A percentile compares a stretch with the other conserved stretches of the same genome.
Conservation (phyloP, 2,888 invertebrate species). For the Mythimna pallens region DNA sequence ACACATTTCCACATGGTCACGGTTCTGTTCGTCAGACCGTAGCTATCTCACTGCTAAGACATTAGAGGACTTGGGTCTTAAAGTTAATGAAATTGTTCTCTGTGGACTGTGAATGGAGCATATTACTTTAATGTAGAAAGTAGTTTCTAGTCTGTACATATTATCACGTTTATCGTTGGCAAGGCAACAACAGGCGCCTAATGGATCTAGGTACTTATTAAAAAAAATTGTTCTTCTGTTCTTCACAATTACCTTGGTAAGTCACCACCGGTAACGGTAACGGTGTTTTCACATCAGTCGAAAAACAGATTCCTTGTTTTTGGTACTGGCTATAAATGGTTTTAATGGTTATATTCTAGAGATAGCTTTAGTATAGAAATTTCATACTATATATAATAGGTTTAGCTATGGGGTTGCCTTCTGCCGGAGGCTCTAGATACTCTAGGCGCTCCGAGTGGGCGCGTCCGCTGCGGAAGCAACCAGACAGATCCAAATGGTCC, state of each 20-base stretch:
- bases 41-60: slow-evolving; percentile 27
- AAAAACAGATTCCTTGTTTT: not conserved
- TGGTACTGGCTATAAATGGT: no score
- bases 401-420: no score
- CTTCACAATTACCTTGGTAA: no score
- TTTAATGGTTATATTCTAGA: no score
- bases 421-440: no score
- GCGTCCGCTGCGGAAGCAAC: no score
- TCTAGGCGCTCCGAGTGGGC: no score
- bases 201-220: not conserved
- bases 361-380: no score
- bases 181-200: not conserved
- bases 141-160: not conserved
- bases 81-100: slow-evolving; percentile 39
- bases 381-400: no score
- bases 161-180: not conserved
- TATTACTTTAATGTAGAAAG: slow-evolving; percentile 21
- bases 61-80: slow-evolving; percentile 31
- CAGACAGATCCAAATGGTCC: no score
- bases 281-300: no score
- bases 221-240: not conserved
- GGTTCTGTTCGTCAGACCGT: not conserved
- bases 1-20: slow-evolving; percentile 39
- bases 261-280: no score
- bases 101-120: slow-evolving; percentile 6